Evolutionary conservation across 2,797 vertebrate genomes (phyloP).

Genomic region (Notoglanidium macrostoma): DNA sequence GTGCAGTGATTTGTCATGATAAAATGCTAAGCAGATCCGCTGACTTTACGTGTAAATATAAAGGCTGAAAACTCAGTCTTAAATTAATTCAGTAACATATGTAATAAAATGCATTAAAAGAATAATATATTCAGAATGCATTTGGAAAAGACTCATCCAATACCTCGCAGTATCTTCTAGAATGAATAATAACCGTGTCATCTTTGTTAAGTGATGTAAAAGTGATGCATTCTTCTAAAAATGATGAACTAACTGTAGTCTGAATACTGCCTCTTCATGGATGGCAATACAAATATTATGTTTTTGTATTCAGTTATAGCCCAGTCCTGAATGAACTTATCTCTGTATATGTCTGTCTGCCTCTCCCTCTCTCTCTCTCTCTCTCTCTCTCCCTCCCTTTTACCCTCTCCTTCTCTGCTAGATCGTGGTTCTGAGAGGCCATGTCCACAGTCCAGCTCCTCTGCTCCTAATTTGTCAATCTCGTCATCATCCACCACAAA

Average conservation of each 20-base stretch:
- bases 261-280: not conserved
- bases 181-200: not conserved
- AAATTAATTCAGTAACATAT: not conserved
- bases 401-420: slow-evolving; percentile 58
- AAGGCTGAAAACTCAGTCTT: not conserved
- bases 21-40: not conserved
- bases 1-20: not conserved
- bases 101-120: not conserved
- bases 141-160: not conserved
- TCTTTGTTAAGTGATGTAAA: not conserved
- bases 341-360: not conserved
- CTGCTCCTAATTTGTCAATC: slow-evolving; percentile 73
- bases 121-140: not conserved
- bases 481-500: slow-evolving; percentile 74
- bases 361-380: not conserved
- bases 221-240: not conserved
- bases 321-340: not conserved
- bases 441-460: slow-evolving; percentile 78
- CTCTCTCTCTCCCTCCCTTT: not conserved
- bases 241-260: not conserved
- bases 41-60: not conserved
- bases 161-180: not conserved
- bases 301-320: not conserved
- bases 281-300: not conserved
- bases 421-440: slow-evolving; percentile 81